phyloP scores from a whole-genome alignment of 2,113 vertebrate species.

The Danionella cerebrum region DNA sequence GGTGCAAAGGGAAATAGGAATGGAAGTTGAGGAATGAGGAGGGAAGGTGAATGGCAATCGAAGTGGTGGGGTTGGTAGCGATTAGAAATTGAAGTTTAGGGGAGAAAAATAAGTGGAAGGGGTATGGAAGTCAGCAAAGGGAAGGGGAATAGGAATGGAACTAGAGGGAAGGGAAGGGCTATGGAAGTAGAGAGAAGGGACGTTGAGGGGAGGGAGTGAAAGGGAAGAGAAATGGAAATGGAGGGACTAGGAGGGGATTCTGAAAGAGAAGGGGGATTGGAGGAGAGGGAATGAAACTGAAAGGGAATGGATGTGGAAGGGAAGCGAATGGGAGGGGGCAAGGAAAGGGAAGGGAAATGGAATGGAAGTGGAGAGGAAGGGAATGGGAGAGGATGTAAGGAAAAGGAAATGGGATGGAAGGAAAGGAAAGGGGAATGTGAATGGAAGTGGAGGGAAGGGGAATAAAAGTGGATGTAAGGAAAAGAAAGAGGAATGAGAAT shows the following conservation, averaged over 20 bases:
- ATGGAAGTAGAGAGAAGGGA: conserved; percentile 3
- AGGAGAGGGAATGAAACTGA: not conserved
- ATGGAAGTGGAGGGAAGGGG: not conserved
- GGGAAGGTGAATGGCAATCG: too few relatives aligned
- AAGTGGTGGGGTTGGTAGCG: too few relatives aligned
- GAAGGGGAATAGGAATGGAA: not conserved
- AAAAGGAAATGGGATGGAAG: conserved; percentile 48
- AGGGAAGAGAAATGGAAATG: not conserved
- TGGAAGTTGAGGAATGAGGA: too few relatives aligned
- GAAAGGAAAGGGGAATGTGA: not conserved
- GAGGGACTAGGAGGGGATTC: too few relatives aligned
- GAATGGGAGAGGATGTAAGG: not conserved
- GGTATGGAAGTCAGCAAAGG: too few relatives aligned
- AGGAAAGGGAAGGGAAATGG: conserved; percentile 26
- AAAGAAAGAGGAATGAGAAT: not conserved
- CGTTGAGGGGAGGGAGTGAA: not conserved
- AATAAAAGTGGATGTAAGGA: not conserved
- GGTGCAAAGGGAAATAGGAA: too few relatives aligned
- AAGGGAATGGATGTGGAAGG: not conserved
- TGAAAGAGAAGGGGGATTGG: not conserved
- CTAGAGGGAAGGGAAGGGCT: conserved; percentile 29
- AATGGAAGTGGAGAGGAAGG: conserved; percentile 44
- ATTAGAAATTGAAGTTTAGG: too few relatives aligned
- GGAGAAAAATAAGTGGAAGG: too few relatives aligned
- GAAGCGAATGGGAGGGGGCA: not conserved